phyloP scores from a whole-genome alignment of 2,888 invertebrate genomes.

The Erebia ligea region DNA sequence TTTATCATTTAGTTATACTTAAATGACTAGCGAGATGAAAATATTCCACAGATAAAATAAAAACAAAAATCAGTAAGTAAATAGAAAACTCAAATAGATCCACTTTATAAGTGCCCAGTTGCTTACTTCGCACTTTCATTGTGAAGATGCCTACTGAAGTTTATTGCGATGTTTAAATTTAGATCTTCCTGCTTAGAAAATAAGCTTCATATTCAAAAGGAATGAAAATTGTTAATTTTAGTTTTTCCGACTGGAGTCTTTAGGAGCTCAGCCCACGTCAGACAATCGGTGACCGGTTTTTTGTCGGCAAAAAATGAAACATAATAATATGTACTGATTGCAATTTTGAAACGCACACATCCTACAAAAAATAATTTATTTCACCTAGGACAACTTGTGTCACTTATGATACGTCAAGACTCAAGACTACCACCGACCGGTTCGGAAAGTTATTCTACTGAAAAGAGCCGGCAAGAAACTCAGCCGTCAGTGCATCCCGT shows the following conservation, averaged over 20 bases:
- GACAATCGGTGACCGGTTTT: no score
- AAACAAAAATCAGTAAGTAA: slow-evolving; percentile 21
- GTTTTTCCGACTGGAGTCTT: slow-evolving; percentile 39
- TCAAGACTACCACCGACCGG: no score
- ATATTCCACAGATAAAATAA: neutral
- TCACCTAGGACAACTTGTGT: no score
- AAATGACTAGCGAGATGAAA: slow-evolving; percentile 5
- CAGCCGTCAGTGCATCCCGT: no score
- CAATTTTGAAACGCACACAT: no score
- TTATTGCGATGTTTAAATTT: slow-evolving; percentile 27
- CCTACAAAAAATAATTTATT: no score
- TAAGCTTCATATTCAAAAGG: slow-evolving; percentile 20
- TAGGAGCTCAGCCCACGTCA: slow-evolving; percentile 11
- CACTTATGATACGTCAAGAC: no score
- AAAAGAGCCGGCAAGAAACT: no score
- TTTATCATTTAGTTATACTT: neutral
- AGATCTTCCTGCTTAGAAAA: slow-evolving; percentile 10
- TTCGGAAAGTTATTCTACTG: no score
- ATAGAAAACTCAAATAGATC: slow-evolving; percentile 34
- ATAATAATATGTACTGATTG: no score
- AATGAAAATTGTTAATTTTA: slow-evolving; percentile 27
- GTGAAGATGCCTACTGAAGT: slow-evolving; percentile 17
- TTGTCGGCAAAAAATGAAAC: no score
- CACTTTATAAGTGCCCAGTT: slow-evolving; percentile 32
- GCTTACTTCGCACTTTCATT: slow-evolving; percentile 36